phyloP scores from a whole-genome alignment of 2,888 invertebrate genomes.

The Drosophila rellima region DNA sequence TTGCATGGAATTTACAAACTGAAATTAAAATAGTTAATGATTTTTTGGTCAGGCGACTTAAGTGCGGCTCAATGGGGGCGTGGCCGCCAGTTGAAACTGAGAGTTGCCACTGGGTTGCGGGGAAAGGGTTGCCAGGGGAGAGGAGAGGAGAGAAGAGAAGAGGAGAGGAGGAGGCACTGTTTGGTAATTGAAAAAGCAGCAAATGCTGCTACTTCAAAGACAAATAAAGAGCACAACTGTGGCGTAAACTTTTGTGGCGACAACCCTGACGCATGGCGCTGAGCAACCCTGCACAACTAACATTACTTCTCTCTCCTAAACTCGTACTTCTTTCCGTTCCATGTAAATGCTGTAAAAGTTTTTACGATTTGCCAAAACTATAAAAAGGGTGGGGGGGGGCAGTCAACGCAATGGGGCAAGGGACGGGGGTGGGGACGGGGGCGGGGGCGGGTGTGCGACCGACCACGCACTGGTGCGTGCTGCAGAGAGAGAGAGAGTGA shows the following conservation, averaged over 20 bases:
- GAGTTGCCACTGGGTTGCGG: no score
- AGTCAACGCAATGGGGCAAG: conserved; percentile 2
- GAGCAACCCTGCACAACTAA: conserved; percentile 39
- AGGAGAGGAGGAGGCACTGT: not conserved
- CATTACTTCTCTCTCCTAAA: conserved; percentile 12
- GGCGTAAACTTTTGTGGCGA: conserved; percentile 74
- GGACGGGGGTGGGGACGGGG: not conserved
- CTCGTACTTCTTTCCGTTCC: conserved; percentile 38
- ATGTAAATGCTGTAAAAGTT: conserved; percentile 79
- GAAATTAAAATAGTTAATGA: conserved; percentile 81
- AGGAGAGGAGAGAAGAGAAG: not conserved
- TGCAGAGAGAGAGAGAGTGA: not conserved
- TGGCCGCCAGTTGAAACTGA: conserved; percentile 21
- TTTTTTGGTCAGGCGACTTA: conserved; percentile 78
- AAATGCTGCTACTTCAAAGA: conserved; percentile 59
- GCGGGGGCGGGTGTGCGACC: conserved; percentile 14
- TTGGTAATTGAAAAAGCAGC: conserved; percentile 70
- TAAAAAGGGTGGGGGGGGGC: conserved; percentile 71
- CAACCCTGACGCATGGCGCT: conserved; percentile 67
- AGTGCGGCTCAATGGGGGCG: conserved; percentile 66
- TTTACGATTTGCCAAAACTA: conserved; percentile 79
- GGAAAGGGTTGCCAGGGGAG: no score
- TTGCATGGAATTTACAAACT: conserved; percentile 80
- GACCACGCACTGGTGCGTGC: conserved; percentile 47
- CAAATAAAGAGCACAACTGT: conserved; percentile 70